A percentile compares a stretch with the other conserved stretches of the same genome.
Evolutionary conservation across 2,113 vertebrate genomes (phyloP).

Genomic region (Conger conger): DNA sequence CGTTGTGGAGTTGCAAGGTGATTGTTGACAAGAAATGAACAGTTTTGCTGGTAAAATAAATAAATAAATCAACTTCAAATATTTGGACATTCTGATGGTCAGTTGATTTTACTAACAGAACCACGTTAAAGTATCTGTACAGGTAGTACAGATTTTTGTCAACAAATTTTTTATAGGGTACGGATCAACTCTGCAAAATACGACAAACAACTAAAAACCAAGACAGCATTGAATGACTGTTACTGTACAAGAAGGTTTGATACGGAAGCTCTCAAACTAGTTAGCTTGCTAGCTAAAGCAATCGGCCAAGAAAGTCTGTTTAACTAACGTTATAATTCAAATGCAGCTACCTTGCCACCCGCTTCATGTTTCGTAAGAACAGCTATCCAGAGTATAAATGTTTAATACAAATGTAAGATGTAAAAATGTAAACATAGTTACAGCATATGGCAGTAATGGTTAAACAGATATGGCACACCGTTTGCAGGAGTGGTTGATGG

Average conservation of each 20-base stretch:
- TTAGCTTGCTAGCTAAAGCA: background rate
- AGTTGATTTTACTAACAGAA: background rate
- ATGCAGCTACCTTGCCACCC: background rate
- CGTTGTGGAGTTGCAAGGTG: too few relatives aligned
- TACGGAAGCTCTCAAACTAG: background rate
- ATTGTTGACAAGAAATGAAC: too few relatives aligned
- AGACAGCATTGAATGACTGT: background rate
- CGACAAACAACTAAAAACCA: background rate
- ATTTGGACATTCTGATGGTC: background rate
- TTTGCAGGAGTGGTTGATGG: conserved; percentile 5
- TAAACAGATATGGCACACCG: background rate
- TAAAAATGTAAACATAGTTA: background rate
- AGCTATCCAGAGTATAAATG: background rate
- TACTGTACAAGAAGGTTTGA: background rate
- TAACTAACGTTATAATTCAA: background rate
- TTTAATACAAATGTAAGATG: background rate
- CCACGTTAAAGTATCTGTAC: too few relatives aligned
- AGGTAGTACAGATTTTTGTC: too few relatives aligned
- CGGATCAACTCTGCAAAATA: background rate
- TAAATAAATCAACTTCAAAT: background rate
- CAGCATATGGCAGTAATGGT: background rate
- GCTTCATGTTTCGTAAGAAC: background rate
- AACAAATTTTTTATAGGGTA: background rate
- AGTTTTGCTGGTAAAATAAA: background rate
- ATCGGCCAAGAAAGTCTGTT: background rate